Percentiles rank a stretch among this genome's conserved stretches.
These are phyloP conservation scores for Nemapogon koenigi DNA, from an alignment of 2,888 invertebrate genomes.

Conservation along the genomic window DNA sequence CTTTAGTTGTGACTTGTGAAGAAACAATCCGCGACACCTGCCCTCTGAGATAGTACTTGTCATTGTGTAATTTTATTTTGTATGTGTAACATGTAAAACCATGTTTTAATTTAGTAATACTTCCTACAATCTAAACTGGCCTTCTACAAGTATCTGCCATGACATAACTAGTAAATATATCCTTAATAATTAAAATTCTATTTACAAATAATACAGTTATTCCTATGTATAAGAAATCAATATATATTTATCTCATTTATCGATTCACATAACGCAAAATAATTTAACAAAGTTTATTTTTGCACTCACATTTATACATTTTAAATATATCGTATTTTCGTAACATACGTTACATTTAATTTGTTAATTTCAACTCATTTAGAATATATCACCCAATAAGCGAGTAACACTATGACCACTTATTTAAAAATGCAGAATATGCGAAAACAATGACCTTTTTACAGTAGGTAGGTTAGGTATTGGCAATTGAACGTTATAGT, in stretches of 20 bases:
- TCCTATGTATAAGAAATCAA: slow-evolving; percentile 61
- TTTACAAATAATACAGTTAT: slow-evolving; percentile 71
- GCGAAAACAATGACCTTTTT: slow-evolving; percentile 58
- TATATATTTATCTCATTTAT: slow-evolving; percentile 65
- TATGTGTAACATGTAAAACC: slow-evolving; percentile 60
- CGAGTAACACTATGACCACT: slow-evolving; percentile 57
- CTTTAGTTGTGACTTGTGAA: too few species aligned
- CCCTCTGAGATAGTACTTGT: too few species aligned
- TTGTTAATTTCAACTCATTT: slow-evolving; percentile 54
- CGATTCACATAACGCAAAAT: slow-evolving; percentile 66
- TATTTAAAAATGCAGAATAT: slow-evolving; percentile 63
- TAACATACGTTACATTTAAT: slow-evolving; percentile 52
- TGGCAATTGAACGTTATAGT: slow-evolving; percentile 64
- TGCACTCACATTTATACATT: slow-evolving; percentile 51
- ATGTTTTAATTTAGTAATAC: slow-evolving; percentile 69
- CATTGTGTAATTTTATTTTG: slow-evolving; percentile 3
- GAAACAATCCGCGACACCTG: too few species aligned
- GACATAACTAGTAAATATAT: slow-evolving; percentile 67
- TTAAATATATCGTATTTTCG: slow-evolving; percentile 60
- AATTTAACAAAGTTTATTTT: slow-evolving; percentile 66
- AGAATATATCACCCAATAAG: slow-evolving; percentile 64
- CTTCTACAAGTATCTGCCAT: slow-evolving; percentile 73
- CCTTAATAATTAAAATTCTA: slow-evolving; percentile 64
- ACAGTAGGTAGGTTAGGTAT: slow-evolving; percentile 53
- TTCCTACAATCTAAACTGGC: slow-evolving; percentile 76